A percentile compares a stretch with the other conserved stretches of the same genome.
phyloP scores from a whole-genome alignment of 2,888 invertebrate species.

The Linnaemya vulpina region DNA sequence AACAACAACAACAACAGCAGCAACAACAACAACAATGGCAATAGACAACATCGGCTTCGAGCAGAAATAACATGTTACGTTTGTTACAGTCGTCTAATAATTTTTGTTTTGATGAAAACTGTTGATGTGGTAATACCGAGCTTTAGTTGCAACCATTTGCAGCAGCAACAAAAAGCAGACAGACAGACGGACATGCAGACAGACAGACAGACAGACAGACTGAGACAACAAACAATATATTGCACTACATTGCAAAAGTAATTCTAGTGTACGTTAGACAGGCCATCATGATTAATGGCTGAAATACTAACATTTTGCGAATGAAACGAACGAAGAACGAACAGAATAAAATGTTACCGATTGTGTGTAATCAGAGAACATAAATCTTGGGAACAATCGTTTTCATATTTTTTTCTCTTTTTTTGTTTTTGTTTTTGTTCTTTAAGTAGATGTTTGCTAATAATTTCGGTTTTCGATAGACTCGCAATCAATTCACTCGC shows the following conservation, averaged over 20 bases:
- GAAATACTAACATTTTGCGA: slow-evolving; percentile 67
- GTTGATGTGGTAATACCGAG: slow-evolving; percentile 72
- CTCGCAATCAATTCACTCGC: not conserved
- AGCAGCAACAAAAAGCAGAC: slow-evolving; percentile 8
- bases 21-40: slow-evolving; percentile 35
- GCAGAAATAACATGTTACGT: slow-evolving; percentile 56
- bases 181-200: not conserved
- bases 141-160: slow-evolving; percentile 52
- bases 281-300: slow-evolving; percentile 70
- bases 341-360: slow-evolving; percentile 62
- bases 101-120: slow-evolving; percentile 69
- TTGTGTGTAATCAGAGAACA: slow-evolving; percentile 73
- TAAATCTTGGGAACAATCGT: slow-evolving; percentile 71
- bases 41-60: slow-evolving; percentile 23
- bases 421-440: not conserved
- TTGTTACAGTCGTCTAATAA: slow-evolving; percentile 46
- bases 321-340: slow-evolving; percentile 62
- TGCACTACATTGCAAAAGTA: slow-evolving; percentile 64
- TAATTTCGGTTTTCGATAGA: slow-evolving; percentile 36
- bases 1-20: slow-evolving; percentile 40
- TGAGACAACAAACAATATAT: slow-evolving; percentile 41
- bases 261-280: slow-evolving; percentile 70
- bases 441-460: no score
- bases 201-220: not conserved
- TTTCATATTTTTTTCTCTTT: not conserved